Evolutionary conservation across 2,797 vertebrate genomes (phyloP).

Genomic region (Numenius phaeopus): DNA sequence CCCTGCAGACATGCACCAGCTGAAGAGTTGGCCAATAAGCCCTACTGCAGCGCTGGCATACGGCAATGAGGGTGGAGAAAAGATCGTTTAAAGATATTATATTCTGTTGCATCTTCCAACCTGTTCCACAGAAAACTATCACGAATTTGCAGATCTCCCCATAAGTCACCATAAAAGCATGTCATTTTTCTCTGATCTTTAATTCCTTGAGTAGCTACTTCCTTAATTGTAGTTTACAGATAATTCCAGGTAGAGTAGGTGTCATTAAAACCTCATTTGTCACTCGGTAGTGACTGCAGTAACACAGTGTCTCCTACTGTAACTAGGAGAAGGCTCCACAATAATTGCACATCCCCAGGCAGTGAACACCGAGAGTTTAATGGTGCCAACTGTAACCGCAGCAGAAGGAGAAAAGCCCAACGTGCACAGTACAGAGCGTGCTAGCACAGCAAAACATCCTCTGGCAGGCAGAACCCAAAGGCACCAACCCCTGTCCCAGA

Average conservation of each 20-base stretch:
- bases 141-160: neutral
- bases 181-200: conserved; percentile 51
- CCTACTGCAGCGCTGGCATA: neutral
- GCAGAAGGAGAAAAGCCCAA: conserved; percentile 13
- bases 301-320: conserved; percentile 53
- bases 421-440: accelerated
- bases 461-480: neutral
- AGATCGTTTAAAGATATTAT: neutral
- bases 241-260: conserved; percentile 68
- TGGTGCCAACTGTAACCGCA: conserved; percentile 20
- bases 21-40: neutral
- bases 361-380: conserved; percentile 36
- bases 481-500: neutral
- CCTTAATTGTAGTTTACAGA: conserved; percentile 67
- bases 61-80: neutral
- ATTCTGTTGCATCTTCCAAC: neutral
- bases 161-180: conserved; percentile 49
- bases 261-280: conserved; percentile 70
- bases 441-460: neutral
- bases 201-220: conserved; percentile 59
- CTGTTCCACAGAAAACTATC: neutral
- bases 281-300: conserved; percentile 24
- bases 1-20: neutral
- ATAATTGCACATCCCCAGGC: conserved; percentile 65
- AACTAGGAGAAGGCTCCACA: conserved; percentile 64